Percentiles rank a stretch among this genome's conserved stretches.
phyloP scores from a whole-genome alignment of 2,888 invertebrate species.

The Hemicrepidius hirtus region DNA sequence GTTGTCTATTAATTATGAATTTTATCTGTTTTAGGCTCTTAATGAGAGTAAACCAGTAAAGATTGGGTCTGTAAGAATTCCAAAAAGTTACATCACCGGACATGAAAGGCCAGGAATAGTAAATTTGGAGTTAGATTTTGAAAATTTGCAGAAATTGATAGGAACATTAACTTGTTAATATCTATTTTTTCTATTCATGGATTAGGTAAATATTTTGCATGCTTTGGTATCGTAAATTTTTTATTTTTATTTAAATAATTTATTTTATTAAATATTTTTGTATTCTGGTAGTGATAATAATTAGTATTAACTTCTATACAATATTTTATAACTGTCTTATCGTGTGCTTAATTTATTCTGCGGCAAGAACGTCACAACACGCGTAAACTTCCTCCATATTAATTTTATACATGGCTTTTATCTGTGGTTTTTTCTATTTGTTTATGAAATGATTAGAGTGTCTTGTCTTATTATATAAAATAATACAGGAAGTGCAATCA shows the following conservation, averaged over 20 bases:
- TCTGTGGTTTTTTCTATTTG: too few relatives aligned
- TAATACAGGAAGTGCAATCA: too few relatives aligned
- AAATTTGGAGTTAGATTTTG: slow-evolving; percentile 68
- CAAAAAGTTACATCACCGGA: slow-evolving; percentile 63
- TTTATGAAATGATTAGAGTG: too few relatives aligned
- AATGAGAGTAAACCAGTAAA: slow-evolving; percentile 68
- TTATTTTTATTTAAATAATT: background rate
- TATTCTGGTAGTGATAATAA: background rate
- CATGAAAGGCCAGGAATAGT: slow-evolving; percentile 64
- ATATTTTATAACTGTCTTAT: slow-evolving; percentile 1
- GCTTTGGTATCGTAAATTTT: background rate
- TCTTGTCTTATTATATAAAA: too few relatives aligned
- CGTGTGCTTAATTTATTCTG: slow-evolving; percentile 5
- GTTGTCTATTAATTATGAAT: too few relatives aligned
- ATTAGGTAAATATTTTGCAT: background rate
- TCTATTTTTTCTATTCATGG: background rate
- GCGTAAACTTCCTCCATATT: background rate
- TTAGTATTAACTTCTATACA: background rate
- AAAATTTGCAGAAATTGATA: slow-evolving; percentile 68
- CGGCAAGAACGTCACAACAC: background rate
- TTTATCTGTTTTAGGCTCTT: slow-evolving; percentile 66
- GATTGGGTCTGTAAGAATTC: slow-evolving; percentile 70
- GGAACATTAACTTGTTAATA: slow-evolving; percentile 55
- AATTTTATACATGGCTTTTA: too few relatives aligned
- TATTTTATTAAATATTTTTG: slow-evolving; percentile 3